These are phyloP conservation scores for Anodontia alba DNA, from an alignment of 2,888 invertebrate species.

Conservation along the genomic window DNA sequence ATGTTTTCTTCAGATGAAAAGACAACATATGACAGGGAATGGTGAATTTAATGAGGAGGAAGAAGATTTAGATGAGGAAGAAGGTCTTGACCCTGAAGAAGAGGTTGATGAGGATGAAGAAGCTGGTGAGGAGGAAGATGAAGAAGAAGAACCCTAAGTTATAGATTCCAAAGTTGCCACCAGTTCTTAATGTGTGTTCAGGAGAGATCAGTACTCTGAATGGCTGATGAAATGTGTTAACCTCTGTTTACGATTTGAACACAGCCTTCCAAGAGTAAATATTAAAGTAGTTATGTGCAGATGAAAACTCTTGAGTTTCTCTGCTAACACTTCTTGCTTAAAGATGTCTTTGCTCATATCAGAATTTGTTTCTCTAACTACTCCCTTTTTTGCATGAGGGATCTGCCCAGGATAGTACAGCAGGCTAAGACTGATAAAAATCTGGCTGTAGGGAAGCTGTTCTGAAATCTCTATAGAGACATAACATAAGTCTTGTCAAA, in stretches of 20 bases:
- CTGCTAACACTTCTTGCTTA: too few species aligned
- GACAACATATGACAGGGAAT: conserved; percentile 62
- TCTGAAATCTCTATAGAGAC: too few species aligned
- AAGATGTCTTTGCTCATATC: too few species aligned
- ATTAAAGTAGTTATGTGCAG: too few species aligned
- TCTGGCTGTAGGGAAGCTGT: too few species aligned
- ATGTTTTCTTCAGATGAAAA: conserved; percentile 62
- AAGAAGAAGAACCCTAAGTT: conserved; percentile 60
- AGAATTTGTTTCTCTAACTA: too few species aligned
- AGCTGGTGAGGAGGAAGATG: conserved; percentile 81
- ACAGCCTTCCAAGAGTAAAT: background rate
- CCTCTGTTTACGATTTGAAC: background rate
- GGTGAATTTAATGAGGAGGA: conserved; percentile 65
- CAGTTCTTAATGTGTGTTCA: background rate
- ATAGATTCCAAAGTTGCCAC: background rate
- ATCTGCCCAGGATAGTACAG: too few species aligned
- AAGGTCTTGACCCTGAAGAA: conserved; percentile 69
- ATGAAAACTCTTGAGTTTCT: too few species aligned
- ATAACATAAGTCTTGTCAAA: too few species aligned
- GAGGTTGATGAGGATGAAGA: conserved; percentile 86
- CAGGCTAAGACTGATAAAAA: too few species aligned
- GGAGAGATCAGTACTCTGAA: background rate
- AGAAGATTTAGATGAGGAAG: conserved; percentile 67
- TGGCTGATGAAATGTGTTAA: background rate
- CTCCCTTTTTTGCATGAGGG: too few species aligned